Conservation (phyloP, 2,797 vertebrate genomes). For the Allochrocebus solatus region DNA sequence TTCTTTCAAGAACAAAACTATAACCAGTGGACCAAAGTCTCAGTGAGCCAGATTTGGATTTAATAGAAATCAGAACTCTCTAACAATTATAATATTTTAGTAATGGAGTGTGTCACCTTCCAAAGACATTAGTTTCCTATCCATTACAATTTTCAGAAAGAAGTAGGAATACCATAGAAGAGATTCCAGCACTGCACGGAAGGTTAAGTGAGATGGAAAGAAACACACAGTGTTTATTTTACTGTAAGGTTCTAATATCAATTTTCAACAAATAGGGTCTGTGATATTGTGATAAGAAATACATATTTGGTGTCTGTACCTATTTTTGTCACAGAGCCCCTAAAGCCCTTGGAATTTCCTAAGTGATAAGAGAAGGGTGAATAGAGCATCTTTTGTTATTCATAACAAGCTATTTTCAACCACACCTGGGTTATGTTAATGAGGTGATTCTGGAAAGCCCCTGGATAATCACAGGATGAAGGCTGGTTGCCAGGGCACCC, state of each 20-base stretch:
- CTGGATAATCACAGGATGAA: background rate
- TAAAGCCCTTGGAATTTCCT: constrained; percentile 26
- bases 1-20: constrained; percentile 34
- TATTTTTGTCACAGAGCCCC: background rate
- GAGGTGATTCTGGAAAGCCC: constrained; percentile 27
- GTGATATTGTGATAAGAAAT: background rate
- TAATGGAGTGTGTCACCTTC: background rate
- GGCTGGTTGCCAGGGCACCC: background rate
- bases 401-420: background rate
- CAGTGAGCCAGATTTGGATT: background rate
- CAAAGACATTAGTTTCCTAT: constrained; percentile 12
- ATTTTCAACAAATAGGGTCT: background rate
- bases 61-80: constrained; percentile 32
- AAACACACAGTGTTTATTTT: background rate
- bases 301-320: background rate
- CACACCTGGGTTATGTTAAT: constrained; percentile 42
- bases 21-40: background rate
- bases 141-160: constrained; percentile 26
- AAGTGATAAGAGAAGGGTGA: background rate
- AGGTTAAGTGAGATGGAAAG: background rate
- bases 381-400: constrained; percentile 6
- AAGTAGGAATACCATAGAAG: background rate
- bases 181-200: background rate
- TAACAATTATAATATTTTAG: background rate
- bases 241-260: constrained; percentile 2